These are phyloP conservation scores for Catharus fuscescens DNA, from an alignment of 2,113 vertebrate species.

Conservation along the genomic window DNA sequence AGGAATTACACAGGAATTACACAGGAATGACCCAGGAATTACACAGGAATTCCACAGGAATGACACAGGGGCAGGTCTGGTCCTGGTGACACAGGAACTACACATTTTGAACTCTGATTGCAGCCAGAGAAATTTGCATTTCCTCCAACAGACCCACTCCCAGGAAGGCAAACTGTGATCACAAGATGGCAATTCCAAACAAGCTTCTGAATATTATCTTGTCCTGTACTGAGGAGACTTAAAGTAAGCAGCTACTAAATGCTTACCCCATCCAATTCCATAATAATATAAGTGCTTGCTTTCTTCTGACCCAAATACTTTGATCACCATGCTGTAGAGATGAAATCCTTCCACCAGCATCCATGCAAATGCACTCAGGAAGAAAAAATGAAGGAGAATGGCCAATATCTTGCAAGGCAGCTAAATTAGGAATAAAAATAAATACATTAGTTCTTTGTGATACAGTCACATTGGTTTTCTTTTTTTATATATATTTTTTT, in stretches of 20 bases:
- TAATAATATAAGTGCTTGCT: conserved; percentile 94
- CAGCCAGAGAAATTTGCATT: not conserved
- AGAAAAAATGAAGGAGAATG: conserved; percentile 93
- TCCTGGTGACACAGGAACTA: not conserved
- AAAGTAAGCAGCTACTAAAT: not conserved
- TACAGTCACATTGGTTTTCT: not conserved
- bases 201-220: not conserved
- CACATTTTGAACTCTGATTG: not conserved
- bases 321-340: conserved; percentile 96
- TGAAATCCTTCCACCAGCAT: conserved; percentile 97
- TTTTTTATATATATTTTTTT: not conserved
- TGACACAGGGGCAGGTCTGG: not conserved
- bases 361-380: conserved; percentile 94
- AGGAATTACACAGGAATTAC: not conserved
- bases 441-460: not conserved
- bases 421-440: conserved; percentile 63
- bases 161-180: not conserved
- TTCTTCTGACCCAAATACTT: conserved; percentile 94
- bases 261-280: conserved; percentile 91
- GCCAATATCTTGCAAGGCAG: conserved; percentile 90
- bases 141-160: not conserved
- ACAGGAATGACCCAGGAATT: not conserved
- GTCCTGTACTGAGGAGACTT: not conserved
- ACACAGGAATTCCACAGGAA: not conserved
- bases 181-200: not conserved